A percentile compares a stretch with the other conserved stretches of the same genome.
Conservation (phyloP, 2,797 vertebrate genomes). For the Ambastaia sidthimunki region DNA sequence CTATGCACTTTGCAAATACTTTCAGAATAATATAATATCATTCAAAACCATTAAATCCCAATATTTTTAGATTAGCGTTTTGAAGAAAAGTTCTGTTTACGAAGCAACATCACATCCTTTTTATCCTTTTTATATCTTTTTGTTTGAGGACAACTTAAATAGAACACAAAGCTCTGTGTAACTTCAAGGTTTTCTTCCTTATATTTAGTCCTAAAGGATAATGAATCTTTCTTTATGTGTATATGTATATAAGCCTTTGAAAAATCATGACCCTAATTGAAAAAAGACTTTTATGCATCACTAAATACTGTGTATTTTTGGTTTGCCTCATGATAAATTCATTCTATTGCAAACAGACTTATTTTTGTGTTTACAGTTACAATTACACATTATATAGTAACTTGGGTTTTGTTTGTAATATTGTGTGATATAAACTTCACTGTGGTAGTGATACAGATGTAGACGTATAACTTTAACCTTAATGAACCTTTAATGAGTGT, state of each 20-base stretch:
- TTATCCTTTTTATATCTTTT: not conserved
- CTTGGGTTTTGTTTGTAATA: no score
- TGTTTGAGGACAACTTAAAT: not conserved
- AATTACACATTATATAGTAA: no score
- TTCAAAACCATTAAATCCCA: constrained; percentile 11
- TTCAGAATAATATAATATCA: constrained; percentile 9
- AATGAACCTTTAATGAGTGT: not conserved
- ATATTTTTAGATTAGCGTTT: not conserved
- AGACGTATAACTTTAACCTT: not conserved
- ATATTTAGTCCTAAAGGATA: not conserved
- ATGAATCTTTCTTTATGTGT: not conserved
- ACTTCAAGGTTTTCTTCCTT: not conserved
- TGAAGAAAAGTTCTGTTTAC: not conserved
- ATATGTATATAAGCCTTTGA: not conserved
- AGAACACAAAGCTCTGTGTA: not conserved
- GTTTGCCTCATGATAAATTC: not conserved
- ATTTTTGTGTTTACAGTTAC: no score
- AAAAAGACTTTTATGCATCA: no score
- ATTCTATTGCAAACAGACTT: not conserved
- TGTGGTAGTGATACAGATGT: no score
- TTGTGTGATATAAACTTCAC: not conserved
- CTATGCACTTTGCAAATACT: not conserved
- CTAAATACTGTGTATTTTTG: not conserved
- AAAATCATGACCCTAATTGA: not conserved
- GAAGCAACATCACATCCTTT: not conserved